Percentiles rank a stretch among this genome's conserved stretches.
phyloP scores from a whole-genome alignment of 1,140 invertebrate species.

The Drosophila mojavensis region DNA sequence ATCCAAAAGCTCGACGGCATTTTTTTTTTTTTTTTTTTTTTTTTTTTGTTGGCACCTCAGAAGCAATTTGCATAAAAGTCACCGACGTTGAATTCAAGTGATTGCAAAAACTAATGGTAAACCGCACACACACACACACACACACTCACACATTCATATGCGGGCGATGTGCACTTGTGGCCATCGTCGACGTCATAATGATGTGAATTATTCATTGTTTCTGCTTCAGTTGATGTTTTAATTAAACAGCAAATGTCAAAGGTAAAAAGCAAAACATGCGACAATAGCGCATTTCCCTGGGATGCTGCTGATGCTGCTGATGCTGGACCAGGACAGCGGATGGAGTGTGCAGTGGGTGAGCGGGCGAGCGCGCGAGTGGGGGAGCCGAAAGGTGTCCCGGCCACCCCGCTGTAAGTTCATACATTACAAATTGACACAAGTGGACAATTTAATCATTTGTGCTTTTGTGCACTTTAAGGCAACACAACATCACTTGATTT shows the following conservation, averaged over 20 bases:
- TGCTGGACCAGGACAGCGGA: too few relatives aligned
- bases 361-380: background rate
- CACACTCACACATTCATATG: background rate
- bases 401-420: slow-evolving; percentile 13
- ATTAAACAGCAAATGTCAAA: slow-evolving; percentile 57
- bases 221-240: slow-evolving; percentile 72
- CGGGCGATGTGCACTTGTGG: slow-evolving; percentile 21
- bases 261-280: slow-evolving; percentile 27
- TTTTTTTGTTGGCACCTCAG: slow-evolving; percentile 22
- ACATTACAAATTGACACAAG: slow-evolving; percentile 30
- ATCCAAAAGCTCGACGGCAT: slow-evolving; percentile 65
- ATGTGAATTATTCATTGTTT: slow-evolving; percentile 78
- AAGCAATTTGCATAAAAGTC: slow-evolving; percentile 70
- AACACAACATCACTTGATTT: background rate
- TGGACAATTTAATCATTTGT: slow-evolving; percentile 17
- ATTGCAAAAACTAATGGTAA: slow-evolving; percentile 27
- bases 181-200: slow-evolving; percentile 53
- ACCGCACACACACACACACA: slow-evolving; percentile 6
- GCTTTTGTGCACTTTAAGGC: background rate
- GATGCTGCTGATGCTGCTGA: background rate
- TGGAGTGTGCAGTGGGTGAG: too few relatives aligned
- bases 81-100: slow-evolving; percentile 23
- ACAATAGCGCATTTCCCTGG: slow-evolving; percentile 30
- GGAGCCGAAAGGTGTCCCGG: background rate
- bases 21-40: background rate